Evolutionary conservation across 1,140 invertebrate species (phyloP), one percentile per base, ranked within the genome.

Genomic region (Lerema accius): DNA sequence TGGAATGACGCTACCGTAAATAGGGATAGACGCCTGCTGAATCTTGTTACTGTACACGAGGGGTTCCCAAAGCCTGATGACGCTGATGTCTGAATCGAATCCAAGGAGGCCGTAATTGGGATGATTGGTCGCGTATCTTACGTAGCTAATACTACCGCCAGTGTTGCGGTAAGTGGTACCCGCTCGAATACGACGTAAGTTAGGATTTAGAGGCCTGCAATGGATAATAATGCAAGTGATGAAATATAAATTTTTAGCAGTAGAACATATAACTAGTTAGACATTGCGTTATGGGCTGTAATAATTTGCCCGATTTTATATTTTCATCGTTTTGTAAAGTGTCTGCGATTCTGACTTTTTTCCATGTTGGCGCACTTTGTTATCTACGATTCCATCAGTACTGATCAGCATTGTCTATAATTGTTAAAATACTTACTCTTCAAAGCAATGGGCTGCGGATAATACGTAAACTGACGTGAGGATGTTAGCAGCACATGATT

Each of bases 401-500:
- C n/a, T n/a, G n/a, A n/a, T n/a, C n/a, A n/a, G n/a, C n/a, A n/a
- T n/a, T n/a, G n/a, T n/a, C n/a, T n/a, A n/a, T n/a, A n/a, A n/a
- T n/a, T n/a, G n/a, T n/a, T n/a, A n/a, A n/a, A 39, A 17, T 9
- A 69, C 73, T 71, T 32, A 76, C 71, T 32, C 73, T 13, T 10
- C 37, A 17, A 71, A 72, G 48, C 76, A 81, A 16, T 71, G 67
- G 0, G 76, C 78, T 67, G 78, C 73, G 7, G 65, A 66, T 9
- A 80, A n/a, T n/a, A n/a, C n/a, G n/a, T n/a, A n/a, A n/a, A n/a
- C n/a, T n/a, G n/a, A n/a, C n/a, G n/a, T n/a, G 3, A 83, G 61
- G 46, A 80, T 73, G 46, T 48, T 71, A 6, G 61, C 76, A 9
- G 56, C 72, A 49, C 80, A 80, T 9, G 51, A 23, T 32, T 76